These are phyloP conservation scores for Actinostola sp. DNA, from an alignment of 92 coral and sea anemone species.

Conservation along the genomic window DNA sequence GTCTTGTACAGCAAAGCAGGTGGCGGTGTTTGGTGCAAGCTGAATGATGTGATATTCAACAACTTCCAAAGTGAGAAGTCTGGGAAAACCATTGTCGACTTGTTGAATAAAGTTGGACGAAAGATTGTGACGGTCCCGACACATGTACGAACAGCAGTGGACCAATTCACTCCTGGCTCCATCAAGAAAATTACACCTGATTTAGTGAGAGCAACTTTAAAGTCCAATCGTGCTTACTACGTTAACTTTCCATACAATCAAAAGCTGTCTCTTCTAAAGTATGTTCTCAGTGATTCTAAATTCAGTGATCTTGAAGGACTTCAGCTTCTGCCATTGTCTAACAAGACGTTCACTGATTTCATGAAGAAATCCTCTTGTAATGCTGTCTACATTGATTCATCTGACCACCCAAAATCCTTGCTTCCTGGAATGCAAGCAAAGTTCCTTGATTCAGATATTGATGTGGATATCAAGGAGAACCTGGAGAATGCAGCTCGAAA, in stretches of 20 bases:
- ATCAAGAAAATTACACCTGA: constrained; percentile 53
- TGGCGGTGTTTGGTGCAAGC: constrained; percentile 70
- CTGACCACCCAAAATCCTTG: constrained; percentile 62
- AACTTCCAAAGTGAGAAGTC: constrained; percentile 17
- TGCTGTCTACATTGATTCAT: constrained; percentile 53
- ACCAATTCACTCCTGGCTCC: not conserved
- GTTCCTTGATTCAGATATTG: constrained; percentile 60
- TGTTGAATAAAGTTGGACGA: constrained; percentile 30
- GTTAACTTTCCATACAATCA: constrained; percentile 6
- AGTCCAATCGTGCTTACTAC: constrained; percentile 25
- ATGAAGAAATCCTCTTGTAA: not conserved
- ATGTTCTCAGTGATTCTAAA: constrained; percentile 55
- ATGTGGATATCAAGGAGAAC: constrained; percentile 14
- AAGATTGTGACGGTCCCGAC: constrained; percentile 60
- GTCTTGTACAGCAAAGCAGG: constrained; percentile 48
- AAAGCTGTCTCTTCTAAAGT: constrained; percentile 67
- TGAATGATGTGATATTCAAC: constrained; percentile 46
- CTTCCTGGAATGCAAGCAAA: constrained; percentile 65
- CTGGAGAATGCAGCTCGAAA: constrained; percentile 32
- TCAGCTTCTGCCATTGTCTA: constrained; percentile 71
- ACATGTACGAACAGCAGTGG: constrained; percentile 45
- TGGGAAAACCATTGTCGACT: constrained; percentile 5
- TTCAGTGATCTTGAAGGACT: constrained; percentile 56
- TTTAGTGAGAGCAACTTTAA: constrained; percentile 50
- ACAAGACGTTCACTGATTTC: constrained; percentile 53